These are phyloP conservation scores for Enteromius radiatus DNA, from an alignment of 2,797 vertebrate species.

Conservation along the genomic window DNA sequence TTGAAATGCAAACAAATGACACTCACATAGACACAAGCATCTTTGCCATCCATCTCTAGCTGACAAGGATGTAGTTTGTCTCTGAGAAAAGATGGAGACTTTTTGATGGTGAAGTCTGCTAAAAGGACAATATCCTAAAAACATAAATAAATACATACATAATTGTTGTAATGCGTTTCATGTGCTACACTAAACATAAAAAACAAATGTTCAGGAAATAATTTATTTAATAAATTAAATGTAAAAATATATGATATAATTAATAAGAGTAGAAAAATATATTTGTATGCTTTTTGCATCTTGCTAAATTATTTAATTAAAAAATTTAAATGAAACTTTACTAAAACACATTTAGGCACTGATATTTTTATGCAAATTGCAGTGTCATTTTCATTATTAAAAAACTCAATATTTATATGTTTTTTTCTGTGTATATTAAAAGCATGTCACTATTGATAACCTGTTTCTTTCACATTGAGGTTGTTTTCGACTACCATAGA, in stretches of 20 bases:
- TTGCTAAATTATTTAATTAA: background rate
- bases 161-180: background rate
- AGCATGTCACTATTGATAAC: background rate
- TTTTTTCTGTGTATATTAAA: background rate
- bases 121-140: constrained; percentile 72
- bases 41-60: constrained; percentile 70
- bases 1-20: background rate
- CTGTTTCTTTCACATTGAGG: background rate
- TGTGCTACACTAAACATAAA: background rate
- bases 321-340: too few species aligned
- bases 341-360: background rate
- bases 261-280: background rate
- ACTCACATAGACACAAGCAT: constrained; percentile 74
- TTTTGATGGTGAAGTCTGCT: constrained; percentile 73
- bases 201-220: background rate
- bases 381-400: background rate
- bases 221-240: background rate
- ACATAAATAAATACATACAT: background rate
- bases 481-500: background rate
- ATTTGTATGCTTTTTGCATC: background rate
- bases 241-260: background rate
- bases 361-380: background rate
- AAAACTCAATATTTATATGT: background rate
- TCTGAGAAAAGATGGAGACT: constrained; percentile 72
- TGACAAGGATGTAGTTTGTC: constrained; percentile 74